Evolutionary conservation across 1,140 invertebrate species (phyloP), one percentile per base, ranked within the genome.

Genomic region (Bactericera cockerelli): DNA sequence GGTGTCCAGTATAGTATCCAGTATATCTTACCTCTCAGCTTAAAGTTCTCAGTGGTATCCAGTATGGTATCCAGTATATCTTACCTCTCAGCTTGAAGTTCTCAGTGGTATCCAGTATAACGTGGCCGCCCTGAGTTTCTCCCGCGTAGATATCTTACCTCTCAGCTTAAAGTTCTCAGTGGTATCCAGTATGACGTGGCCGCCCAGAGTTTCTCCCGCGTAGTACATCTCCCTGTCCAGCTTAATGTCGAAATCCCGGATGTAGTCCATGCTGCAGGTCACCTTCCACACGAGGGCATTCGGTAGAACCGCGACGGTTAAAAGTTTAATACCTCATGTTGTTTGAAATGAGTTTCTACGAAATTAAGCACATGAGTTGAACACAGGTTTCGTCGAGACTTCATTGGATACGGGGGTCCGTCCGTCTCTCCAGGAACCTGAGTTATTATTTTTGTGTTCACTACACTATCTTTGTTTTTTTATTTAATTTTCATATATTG

Each of bases 181-280:
- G 2, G 82, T 86, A 66, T 86, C 77, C 36, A 87, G 71, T n/a
- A 86, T 72, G 6, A 87, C 82, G 61, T 79, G 77, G 14, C 86
- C 86, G 26, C 70, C 73, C 16, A 88, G 70, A 3, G 73, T 74
- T 71, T 87, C 84, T 0, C 86, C 86, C 28, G 86, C 82, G 68
- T 87, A 87, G 70, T 84, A 87, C 70, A 82, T 77, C 66, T 86
- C 83, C 65, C 82, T 82, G 66, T 86, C 83, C 42, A 88, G 69
- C 63, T 81, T 77, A 61, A 88, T 86, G 67, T 88, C 84, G 67
- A 87, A 87, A 68, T 84, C 82, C 60, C 78, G 75, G 59, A 88
- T 85, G 73, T 85, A 86, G 75, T 88, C 85, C 84, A 88, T 86
- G 8, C 39, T n/a, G n/a, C n/a, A n/a, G n/a, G n/a, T n/a, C n/a